Conservation (phyloP, 2,113 vertebrate genomes). For the Baryphthengus martii region DNA sequence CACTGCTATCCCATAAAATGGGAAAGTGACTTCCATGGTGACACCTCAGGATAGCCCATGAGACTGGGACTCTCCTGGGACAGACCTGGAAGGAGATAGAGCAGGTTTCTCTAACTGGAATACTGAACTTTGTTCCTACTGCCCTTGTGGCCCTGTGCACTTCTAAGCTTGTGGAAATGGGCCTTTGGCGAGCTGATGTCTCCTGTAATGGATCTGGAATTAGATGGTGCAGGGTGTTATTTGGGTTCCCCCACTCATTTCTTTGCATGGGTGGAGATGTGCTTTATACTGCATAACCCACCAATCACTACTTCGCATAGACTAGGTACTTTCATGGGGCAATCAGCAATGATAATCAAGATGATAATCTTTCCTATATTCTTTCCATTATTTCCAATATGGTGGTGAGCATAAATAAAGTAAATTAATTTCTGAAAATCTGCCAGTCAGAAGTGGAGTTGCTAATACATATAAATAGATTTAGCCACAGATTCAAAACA, state of each 20-base stretch:
- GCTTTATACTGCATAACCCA: neutral
- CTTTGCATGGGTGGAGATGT: neutral
- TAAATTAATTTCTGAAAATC: neutral
- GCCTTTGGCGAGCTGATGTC: neutral
- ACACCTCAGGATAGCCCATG: no score
- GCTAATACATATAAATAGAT: neutral
- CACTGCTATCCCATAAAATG: no score
- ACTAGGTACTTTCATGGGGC: neutral
- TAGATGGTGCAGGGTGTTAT: neutral
- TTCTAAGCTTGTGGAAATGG: neutral
- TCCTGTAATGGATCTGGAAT: neutral
- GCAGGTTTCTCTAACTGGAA: neutral
- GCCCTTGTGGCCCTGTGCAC: neutral
- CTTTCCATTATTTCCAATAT: neutral
- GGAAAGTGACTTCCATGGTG: neutral
- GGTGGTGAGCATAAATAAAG: neutral
- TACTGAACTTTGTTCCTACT: neutral
- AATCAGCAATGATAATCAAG: neutral
- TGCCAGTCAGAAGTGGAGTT: neutral
- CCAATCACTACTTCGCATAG: neutral
- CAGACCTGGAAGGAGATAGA: neutral
- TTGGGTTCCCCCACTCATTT: neutral
- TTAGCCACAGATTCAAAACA: neutral
- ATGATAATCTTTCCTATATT: neutral
- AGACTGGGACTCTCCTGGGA: neutral